phyloP scores from a whole-genome alignment of 2,113 vertebrate genomes.

The Forbesichthys papilliferus region DNA sequence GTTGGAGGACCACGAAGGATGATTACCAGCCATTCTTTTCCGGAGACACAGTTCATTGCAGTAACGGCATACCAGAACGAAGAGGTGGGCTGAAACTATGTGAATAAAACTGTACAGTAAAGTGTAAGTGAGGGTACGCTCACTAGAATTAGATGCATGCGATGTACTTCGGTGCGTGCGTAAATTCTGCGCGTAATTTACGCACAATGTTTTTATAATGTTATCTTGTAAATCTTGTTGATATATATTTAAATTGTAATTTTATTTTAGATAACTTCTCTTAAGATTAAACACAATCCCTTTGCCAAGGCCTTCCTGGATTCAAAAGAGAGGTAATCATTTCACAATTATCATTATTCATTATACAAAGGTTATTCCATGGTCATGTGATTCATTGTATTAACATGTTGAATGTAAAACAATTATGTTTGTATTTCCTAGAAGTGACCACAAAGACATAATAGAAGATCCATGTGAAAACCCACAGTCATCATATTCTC shows the following conservation, averaged over 20 bases:
- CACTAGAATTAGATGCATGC: background rate
- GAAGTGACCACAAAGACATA: constrained; percentile 79
- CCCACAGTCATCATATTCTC: constrained; percentile 79
- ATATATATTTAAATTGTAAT: background rate
- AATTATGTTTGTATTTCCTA: constrained; percentile 18
- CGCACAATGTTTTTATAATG: background rate
- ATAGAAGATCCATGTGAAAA: constrained; percentile 69
- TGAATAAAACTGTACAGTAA: background rate
- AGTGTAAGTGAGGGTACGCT: background rate
- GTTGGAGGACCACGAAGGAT: constrained; percentile 83
- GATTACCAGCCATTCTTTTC: constrained; percentile 83
- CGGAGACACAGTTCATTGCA: constrained; percentile 81
- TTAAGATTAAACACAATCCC: constrained; percentile 84
- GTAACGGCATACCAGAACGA: constrained; percentile 83
- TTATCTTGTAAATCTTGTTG: background rate
- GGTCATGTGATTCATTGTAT: background rate
- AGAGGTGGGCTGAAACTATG: constrained; percentile 62
- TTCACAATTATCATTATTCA: background rate
- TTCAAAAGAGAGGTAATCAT: constrained; percentile 78
- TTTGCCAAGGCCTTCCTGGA: constrained; percentile 83
- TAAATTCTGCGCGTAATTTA: constrained; percentile 2
- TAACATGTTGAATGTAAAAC: constrained; percentile 2
- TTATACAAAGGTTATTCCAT: background rate
- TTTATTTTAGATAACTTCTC: constrained; percentile 75
- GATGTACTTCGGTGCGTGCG: background rate